phyloP scores from a whole-genome alignment of 2,888 invertebrate species.

The Chrysodeixis includens region DNA sequence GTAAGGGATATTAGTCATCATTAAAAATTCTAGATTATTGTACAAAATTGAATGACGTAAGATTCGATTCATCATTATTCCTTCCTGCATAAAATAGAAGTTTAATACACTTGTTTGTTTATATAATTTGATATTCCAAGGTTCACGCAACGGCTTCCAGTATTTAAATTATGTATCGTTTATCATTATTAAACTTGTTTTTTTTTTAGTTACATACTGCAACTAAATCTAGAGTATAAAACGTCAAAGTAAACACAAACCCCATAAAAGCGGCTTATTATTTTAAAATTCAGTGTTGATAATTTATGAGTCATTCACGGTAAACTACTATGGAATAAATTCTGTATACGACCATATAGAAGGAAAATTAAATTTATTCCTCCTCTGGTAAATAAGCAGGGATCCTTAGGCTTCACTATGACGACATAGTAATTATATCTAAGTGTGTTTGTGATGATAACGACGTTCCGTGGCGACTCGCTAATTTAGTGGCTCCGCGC shows the following conservation, averaged over 20 bases:
- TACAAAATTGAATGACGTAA: constrained; percentile 61
- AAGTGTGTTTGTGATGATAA: constrained; percentile 59
- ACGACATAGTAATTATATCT: constrained; percentile 57
- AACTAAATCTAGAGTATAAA: neutral
- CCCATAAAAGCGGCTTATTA: neutral
- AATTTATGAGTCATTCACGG: constrained; percentile 57
- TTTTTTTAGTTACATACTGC: neutral
- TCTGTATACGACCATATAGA: constrained; percentile 57
- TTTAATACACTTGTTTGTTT: constrained; percentile 44
- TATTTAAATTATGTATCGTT: neutral
- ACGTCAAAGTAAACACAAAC: neutral
- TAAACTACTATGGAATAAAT: constrained; percentile 38
- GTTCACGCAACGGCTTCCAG: neutral
- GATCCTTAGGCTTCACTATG: constrained; percentile 37
- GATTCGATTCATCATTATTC: constrained; percentile 61
- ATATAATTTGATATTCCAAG: constrained; percentile 27
- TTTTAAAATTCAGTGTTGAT: neutral
- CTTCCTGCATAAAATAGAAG: constrained; percentile 48
- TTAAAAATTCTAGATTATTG: constrained; percentile 45
- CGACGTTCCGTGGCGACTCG: constrained; percentile 67
- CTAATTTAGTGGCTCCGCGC: constrained; percentile 68
- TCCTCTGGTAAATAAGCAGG: constrained; percentile 7
- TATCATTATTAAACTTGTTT: neutral
- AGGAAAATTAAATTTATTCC: constrained; percentile 63
- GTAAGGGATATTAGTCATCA: constrained; percentile 44